Evolutionary conservation across 2,797 vertebrate species (phyloP).

Genomic region (Oryzias dopingdopingensis): DNA sequence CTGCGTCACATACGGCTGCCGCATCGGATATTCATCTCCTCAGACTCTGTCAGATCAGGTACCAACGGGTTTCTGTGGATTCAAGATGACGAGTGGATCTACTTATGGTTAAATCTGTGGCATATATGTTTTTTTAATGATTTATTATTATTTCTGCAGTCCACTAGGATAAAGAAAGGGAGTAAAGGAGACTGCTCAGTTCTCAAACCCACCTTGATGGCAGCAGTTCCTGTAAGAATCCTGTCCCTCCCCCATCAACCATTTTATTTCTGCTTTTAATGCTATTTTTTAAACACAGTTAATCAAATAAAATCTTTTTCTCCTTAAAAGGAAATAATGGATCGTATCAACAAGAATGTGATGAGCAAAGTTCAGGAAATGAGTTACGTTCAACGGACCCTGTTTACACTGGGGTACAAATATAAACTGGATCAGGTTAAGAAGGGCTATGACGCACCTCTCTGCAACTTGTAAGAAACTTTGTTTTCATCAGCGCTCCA

Average conservation of each 20-base stretch:
- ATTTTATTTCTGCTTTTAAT: not conserved
- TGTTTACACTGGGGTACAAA: conserved; percentile 94
- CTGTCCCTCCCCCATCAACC: not conserved
- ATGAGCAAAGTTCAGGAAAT: conserved; percentile 99
- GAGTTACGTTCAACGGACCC: conserved; percentile 89
- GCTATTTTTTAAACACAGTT: not conserved
- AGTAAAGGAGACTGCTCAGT: conserved; percentile 93
- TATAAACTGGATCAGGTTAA: conserved; percentile 96
- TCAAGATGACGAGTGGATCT: too few species aligned
- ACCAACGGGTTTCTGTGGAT: conserved; percentile 24
- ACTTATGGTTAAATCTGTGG: fast-evolving
- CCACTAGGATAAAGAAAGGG: conserved; percentile 97
- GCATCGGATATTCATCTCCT: conserved; percentile 95
- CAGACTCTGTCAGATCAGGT: conserved; percentile 98
- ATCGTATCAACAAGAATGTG: conserved; percentile 97
- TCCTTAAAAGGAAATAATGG: conserved; percentile 92
- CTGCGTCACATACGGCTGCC: conserved; percentile 93
- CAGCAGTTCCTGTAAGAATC: conserved; percentile 89
- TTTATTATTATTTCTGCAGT: conserved; percentile 73
- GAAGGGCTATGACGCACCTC: conserved; percentile 92
- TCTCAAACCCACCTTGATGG: conserved; percentile 92
- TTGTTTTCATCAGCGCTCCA: not conserved
- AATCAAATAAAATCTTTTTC: conserved; percentile 5
- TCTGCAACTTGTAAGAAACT: conserved; percentile 91
- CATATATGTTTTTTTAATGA: not conserved